Base-by-base conservation (phyloP, 2,797 vertebrate genomes). In the Passerculus sandwichensis region DNA sequence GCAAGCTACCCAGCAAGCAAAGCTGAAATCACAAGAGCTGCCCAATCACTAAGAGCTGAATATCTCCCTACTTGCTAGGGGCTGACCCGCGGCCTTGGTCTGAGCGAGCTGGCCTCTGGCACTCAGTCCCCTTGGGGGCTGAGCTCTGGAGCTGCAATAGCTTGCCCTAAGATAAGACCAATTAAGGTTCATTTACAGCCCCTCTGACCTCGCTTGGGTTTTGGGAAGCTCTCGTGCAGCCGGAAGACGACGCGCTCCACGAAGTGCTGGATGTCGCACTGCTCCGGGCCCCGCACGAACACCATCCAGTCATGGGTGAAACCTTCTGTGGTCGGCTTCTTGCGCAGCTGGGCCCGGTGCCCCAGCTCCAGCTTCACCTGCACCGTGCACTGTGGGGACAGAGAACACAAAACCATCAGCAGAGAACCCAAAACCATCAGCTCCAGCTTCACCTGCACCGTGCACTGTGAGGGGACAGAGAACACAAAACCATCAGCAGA, bases 281-380 rank as follows among this genome's bases (percentile, higher is more conserved):
- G 99, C 97, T 99, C 99, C 0, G 99, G 99, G 65, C 99, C 99
- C 9, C 99, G 98, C 66, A 99, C 99, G 51, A 99, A 99, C 96
- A 99, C 99, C 99, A 99, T 99, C 99, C 99, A 99, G 98, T 99
- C 99, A 6, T 99, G 99, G 76, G 99, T 99, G 96, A 99, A 99
- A 34, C 99, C 99, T 74, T 99, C 99, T 0, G 99, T 98, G 27
- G 99, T 99, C 56, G 98, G 98, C 94, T 99, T 99, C 97, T 99
- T 99, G 91, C 99, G 98, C 80, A 99, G 98, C 94, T 99, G 99
- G 94, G 99, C 99, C 27, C 99, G 98, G 96, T 99, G 99, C 77
- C 99, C 99, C 97, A 99, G 97, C 98, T 99, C 99, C 97, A 99
- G 97, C 98, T 99, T 99, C 89, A 99, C 99, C 98, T 99, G 99